Base-by-base conservation (phyloP, 2,888 invertebrate species). In the Osmoderma eremita region DNA sequence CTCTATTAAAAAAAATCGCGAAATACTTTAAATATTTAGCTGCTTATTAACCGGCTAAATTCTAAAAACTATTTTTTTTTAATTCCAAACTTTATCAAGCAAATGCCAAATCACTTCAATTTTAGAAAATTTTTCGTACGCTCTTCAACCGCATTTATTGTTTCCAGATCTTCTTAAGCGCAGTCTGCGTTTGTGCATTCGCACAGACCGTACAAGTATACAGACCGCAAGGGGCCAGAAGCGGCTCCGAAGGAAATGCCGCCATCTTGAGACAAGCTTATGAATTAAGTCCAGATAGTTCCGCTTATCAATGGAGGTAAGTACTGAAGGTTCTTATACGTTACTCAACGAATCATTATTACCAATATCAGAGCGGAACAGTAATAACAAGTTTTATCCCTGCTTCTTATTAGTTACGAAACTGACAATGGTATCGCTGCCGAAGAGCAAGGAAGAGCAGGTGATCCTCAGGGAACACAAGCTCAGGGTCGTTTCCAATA, bases 401-500 rank as follows among this genome's bases (percentile, higher is more conserved):
- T 18, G 1, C 20, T 18, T 61, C n/a, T n/a, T n/a, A n/a, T n/a
- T 38, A 65, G 65, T 48, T 65, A 65, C 39, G 65, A 65, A 30
- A 56, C 65, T 8, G 58, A 65, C 22, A 65, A 65, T 15, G 65
- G 65, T 13, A 65, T 65, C 10, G 13, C 65, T 13, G 86, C 84
- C 6, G 75, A 83, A 49, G 88, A 88, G 74, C 73, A 69, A 1
- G 90, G 90, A 18, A 84, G 83, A 74, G 83, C 90, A 13, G 87
- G 87, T 72, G 48, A 58, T 12, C 49, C 65, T 22, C 13, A 20
- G 17, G 58, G 45, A 15, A 56, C 56, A 3, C 42, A 38, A 22
- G 65, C 65, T 5, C 84, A 83, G 63, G 91, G 91, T 2, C 90
- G 87, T 77, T 90, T 86, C 76, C 86, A 89, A 73, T 91, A 89